Percentiles rank a stretch among this genome's conserved stretches.
Conservation (phyloP, 2,113 vertebrate species). For the Menura novaehollandiae region DNA sequence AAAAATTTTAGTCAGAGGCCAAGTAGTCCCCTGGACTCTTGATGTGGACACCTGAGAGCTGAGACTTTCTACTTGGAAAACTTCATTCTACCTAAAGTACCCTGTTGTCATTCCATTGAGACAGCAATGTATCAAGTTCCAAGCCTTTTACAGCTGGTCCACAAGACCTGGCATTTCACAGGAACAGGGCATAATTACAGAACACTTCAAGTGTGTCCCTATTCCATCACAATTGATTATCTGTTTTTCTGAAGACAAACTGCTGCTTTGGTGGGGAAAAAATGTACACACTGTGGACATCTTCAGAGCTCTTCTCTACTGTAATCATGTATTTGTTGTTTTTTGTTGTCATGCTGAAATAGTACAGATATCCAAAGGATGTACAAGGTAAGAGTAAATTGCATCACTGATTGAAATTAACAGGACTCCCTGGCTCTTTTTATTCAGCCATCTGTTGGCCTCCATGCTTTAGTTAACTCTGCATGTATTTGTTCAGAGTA, state of each 20-base stretch:
- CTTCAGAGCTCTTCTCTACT: neutral
- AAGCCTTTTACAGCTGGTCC: neutral
- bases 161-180: neutral
- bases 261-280: neutral
- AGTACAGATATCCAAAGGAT: neutral
- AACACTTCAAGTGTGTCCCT: neutral
- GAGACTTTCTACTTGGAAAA: neutral
- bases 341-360: neutral
- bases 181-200: neutral
- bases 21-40: neutral
- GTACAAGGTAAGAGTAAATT: neutral
- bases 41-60: neutral
- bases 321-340: neutral
- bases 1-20: neutral
- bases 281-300: accelerated
- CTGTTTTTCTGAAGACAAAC: neutral
- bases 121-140: neutral
- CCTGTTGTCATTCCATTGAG: neutral
- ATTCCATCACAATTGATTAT: neutral
- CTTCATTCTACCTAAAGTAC: neutral
- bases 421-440: neutral
- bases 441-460: neutral
- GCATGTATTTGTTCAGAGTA: neutral
- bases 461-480: slow-evolving; percentile 1
- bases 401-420: neutral